Evolutionary conservation across 1,140 invertebrate genomes (phyloP).

Genomic region (Chionoecetes opilio): DNA sequence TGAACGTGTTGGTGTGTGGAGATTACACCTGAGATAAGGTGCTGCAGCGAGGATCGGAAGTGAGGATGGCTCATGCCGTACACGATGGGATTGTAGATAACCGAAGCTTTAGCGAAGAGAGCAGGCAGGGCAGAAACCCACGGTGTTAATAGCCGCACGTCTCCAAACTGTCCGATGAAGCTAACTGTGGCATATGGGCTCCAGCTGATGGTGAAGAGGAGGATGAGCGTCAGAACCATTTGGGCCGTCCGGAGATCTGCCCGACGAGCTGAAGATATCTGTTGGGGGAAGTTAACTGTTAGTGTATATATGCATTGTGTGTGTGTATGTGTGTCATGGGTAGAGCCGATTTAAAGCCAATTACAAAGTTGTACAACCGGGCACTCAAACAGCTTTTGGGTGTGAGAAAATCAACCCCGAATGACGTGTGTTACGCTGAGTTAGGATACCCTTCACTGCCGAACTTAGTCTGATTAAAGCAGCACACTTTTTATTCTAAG

Average conservation of each 20-base stretch:
- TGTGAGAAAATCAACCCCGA: too few relatives aligned
- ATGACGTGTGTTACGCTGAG: too few relatives aligned
- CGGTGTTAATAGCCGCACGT: slow-evolving; percentile 82
- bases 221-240: slow-evolving; percentile 85
- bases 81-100: slow-evolving; percentile 84
- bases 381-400: too few relatives aligned
- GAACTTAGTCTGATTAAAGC: too few relatives aligned
- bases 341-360: too few relatives aligned
- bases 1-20: slow-evolving; percentile 70
- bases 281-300: neutral
- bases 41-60: slow-evolving; percentile 88
- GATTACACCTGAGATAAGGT: slow-evolving; percentile 60
- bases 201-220: slow-evolving; percentile 85
- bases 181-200: slow-evolving; percentile 86
- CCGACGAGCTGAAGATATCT: slow-evolving; percentile 36
- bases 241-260: slow-evolving; percentile 83
- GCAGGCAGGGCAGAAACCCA: slow-evolving; percentile 84
- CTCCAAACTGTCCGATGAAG: slow-evolving; percentile 85
- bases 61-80: slow-evolving; percentile 84
- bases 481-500: too few relatives aligned
- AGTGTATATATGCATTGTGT: too few relatives aligned
- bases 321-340: too few relatives aligned
- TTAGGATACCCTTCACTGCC: too few relatives aligned
- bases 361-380: too few relatives aligned
- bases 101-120: slow-evolving; percentile 84